A percentile compares a stretch with the other conserved stretches of the same genome.
phyloP scores from a whole-genome alignment of 2,888 invertebrate genomes.

The Xanthorhoe designata region DNA sequence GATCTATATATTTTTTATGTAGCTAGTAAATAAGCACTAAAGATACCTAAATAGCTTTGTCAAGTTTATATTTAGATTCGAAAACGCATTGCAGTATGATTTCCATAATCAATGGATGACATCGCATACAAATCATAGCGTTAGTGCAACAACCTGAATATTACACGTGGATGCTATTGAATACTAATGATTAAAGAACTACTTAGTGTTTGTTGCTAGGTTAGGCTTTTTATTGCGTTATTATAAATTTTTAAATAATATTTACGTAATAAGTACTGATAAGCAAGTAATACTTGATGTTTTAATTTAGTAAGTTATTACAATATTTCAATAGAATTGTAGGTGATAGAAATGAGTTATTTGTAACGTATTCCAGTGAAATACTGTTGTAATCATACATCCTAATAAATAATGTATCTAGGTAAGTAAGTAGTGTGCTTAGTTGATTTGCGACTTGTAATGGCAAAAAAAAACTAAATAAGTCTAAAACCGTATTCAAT shows the following conservation, averaged over 20 bases:
- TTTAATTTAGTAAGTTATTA: no score
- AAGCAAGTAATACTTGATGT: no score
- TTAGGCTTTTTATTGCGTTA: background rate
- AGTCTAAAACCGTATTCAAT: no score
- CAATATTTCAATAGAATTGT: no score
- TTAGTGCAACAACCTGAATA: constrained; percentile 30
- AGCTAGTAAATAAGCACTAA: constrained; percentile 11
- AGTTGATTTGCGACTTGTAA: no score
- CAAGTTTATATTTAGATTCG: constrained; percentile 26
- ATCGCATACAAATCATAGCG: constrained; percentile 21
- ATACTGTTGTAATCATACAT: no score
- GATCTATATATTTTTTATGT: background rate
- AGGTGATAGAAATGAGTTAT: no score
- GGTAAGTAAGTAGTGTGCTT: no score
- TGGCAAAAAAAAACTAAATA: no score
- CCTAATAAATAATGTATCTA: no score
- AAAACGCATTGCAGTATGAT: constrained; percentile 11
- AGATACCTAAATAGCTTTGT: constrained; percentile 13
- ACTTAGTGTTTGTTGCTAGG: background rate
- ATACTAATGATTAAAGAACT: constrained; percentile 15
- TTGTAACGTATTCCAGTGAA: no score
- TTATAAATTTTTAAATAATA: background rate
- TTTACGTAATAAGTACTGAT: no score
- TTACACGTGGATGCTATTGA: constrained; percentile 22
- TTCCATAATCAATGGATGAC: constrained; percentile 23